Evolutionary conservation across 2,113 vertebrate genomes (phyloP).

Genomic region (Myrmecophaga tridactyla): DNA sequence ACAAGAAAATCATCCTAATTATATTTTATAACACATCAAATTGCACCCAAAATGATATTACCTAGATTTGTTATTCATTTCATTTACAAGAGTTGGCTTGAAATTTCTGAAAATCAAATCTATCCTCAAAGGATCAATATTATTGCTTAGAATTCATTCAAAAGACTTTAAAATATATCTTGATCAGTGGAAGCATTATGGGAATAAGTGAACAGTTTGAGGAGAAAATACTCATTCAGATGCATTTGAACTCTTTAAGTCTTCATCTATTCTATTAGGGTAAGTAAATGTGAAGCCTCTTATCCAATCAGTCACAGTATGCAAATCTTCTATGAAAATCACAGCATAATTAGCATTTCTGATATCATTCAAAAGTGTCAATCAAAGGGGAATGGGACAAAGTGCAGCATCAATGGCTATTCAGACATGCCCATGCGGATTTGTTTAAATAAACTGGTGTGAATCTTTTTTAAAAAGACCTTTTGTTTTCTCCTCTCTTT

Average conservation of each 20-base stretch:
- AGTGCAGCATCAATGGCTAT: conserved; percentile 69
- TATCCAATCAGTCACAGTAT: conserved; percentile 19
- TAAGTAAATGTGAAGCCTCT: conserved; percentile 28
- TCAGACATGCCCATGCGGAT: conserved; percentile 48
- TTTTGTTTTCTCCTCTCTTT: conserved; percentile 5
- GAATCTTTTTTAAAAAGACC: background rate
- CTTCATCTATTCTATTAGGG: conserved; percentile 39
- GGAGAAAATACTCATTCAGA: conserved; percentile 64
- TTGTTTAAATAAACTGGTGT: conserved; percentile 41
- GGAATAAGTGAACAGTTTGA: conserved; percentile 4
- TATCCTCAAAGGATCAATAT: background rate
- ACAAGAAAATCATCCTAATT: background rate
- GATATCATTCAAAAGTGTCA: conserved; percentile 39
- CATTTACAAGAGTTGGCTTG: background rate
- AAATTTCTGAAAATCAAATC: conserved; percentile 22
- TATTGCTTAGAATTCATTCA: background rate
- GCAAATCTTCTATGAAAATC: conserved; percentile 36
- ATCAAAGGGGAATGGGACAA: conserved; percentile 51
- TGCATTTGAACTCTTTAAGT: conserved; percentile 5
- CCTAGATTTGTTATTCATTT: background rate
- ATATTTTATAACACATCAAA: background rate
- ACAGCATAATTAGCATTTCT: conserved; percentile 34
- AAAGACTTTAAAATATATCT: conserved; percentile 3
- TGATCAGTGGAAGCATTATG: background rate
- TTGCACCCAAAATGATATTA: background rate